These are phyloP conservation scores for Ornithorhynchus anatinus DNA, from an alignment of 2,113 vertebrate genomes.

Conservation along the genomic window DNA sequence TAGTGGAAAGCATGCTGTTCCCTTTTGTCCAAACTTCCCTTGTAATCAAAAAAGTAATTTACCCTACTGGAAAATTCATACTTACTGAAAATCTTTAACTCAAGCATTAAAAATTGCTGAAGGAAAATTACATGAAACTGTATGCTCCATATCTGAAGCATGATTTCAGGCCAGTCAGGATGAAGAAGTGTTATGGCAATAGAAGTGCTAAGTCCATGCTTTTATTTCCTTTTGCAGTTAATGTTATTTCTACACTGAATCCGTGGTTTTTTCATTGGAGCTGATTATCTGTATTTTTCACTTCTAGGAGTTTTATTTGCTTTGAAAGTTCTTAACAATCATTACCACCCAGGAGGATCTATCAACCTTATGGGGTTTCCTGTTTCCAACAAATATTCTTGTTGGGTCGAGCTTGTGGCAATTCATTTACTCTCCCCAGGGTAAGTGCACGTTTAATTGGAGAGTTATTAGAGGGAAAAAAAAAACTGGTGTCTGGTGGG, in stretches of 20 bases:
- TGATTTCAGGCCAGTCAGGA: no score
- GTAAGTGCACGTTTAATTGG: constrained; percentile 78
- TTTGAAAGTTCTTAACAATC: constrained; percentile 91
- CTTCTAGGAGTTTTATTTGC: constrained; percentile 91
- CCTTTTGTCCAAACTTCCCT: no score
- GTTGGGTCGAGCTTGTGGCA: constrained; percentile 90
- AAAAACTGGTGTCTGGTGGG: no score
- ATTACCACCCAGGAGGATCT: constrained; percentile 83
- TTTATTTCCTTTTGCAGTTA: constrained; percentile 8
- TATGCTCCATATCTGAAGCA: no score
- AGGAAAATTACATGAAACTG: no score
- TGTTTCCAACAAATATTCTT: constrained; percentile 81
- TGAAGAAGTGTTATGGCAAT: neutral
- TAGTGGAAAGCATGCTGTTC: no score
- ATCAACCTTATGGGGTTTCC: constrained; percentile 80
- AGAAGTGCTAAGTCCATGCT: neutral
- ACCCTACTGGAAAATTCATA: no score
- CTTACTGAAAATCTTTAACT: no score
- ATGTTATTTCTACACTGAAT: neutral
- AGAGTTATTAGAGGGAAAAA: no score
- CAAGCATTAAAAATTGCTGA: no score
- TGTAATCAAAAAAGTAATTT: no score
- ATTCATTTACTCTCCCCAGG: constrained; percentile 86
- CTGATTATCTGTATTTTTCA: constrained; percentile 17
- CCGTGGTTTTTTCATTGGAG: neutral